Conservation (phyloP, 53 echinoderm and acorn worm species). For the Henricia sp. region DNA sequence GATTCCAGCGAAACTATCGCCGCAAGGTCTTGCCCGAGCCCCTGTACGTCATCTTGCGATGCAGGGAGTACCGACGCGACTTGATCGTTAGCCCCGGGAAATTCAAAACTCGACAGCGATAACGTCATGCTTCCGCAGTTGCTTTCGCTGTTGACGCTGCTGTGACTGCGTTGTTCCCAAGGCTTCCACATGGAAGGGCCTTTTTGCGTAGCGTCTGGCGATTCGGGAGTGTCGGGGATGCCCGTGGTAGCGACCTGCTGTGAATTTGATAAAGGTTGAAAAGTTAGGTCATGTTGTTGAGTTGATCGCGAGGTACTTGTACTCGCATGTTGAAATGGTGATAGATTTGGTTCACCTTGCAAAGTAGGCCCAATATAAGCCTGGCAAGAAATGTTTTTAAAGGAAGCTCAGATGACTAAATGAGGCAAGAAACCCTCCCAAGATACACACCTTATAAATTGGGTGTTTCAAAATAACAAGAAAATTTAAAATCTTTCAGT, state of each 20-base stretch:
- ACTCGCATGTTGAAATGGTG: no score
- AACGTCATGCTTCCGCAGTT: not conserved
- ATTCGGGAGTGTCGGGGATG: conserved; percentile 36
- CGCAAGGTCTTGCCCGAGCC: conserved; percentile 45
- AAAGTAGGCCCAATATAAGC: no score
- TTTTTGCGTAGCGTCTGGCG: conserved; percentile 29
- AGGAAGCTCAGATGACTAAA: no score
- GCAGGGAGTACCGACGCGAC: not conserved
- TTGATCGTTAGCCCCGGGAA: not conserved
- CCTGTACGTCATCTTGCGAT: conserved; percentile 6
- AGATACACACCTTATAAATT: no score
- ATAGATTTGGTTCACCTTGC: no score
- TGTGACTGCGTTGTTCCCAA: conserved; percentile 4
- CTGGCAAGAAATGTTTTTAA: no score
- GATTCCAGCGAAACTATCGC: conserved; percentile 25
- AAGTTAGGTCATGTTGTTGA: conserved; percentile 5
- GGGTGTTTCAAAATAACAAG: no score
- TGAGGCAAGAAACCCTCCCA: no score
- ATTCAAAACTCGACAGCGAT: not conserved
- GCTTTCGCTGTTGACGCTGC: conserved; percentile 37
- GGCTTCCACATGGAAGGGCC: conserved; percentile 43
- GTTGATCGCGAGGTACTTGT: conserved; percentile 39
- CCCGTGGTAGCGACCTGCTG: not conserved
- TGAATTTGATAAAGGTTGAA: not conserved
- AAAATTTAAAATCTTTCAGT: no score